Percentiles rank a stretch among this genome's conserved stretches.
phyloP scores from a whole-genome alignment of 92 coral and sea anemone genomes.

The Diadumene lineata region DNA sequence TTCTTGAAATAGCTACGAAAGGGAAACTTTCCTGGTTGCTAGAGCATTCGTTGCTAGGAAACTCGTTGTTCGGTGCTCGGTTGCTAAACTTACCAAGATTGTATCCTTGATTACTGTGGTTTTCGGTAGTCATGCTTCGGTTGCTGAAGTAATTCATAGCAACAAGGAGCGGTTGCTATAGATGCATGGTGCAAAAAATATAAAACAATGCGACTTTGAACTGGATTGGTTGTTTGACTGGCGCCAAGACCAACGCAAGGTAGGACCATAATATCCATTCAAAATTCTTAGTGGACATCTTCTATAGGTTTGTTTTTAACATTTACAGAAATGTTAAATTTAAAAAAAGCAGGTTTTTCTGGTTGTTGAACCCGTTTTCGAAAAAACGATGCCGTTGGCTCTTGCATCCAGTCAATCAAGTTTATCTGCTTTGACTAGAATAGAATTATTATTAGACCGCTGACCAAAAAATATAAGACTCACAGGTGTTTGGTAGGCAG shows the following conservation, averaged over 20 bases:
- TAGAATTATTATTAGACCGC: constrained; percentile 30
- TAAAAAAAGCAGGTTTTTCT: background rate
- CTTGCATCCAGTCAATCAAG: constrained; percentile 29
- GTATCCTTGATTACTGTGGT: too few relatives aligned
- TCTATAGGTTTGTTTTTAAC: too few relatives aligned
- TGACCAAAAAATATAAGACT: constrained; percentile 55
- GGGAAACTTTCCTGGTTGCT: too few relatives aligned
- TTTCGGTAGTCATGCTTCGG: too few relatives aligned
- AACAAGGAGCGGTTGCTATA: background rate
- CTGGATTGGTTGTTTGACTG: constrained; percentile 42
- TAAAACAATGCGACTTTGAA: constrained; percentile 16
- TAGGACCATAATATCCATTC: background rate
- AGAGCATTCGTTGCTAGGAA: too few relatives aligned
- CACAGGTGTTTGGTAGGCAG: constrained; percentile 53
- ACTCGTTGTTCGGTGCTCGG: too few relatives aligned
- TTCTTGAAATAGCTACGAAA: too few relatives aligned
- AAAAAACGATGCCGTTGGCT: background rate
- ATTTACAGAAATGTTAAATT: too few relatives aligned
- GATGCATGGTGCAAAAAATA: constrained; percentile 4
- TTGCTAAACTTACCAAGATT: too few relatives aligned
- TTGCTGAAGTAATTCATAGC: too few relatives aligned
- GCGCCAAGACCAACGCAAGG: constrained; percentile 5
- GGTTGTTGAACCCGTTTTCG: background rate
- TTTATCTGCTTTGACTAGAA: constrained; percentile 37
- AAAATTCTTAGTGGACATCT: too few relatives aligned